phyloP scores from a whole-genome alignment of 2,113 vertebrate species.

The Chaetodon trifascialis region DNA sequence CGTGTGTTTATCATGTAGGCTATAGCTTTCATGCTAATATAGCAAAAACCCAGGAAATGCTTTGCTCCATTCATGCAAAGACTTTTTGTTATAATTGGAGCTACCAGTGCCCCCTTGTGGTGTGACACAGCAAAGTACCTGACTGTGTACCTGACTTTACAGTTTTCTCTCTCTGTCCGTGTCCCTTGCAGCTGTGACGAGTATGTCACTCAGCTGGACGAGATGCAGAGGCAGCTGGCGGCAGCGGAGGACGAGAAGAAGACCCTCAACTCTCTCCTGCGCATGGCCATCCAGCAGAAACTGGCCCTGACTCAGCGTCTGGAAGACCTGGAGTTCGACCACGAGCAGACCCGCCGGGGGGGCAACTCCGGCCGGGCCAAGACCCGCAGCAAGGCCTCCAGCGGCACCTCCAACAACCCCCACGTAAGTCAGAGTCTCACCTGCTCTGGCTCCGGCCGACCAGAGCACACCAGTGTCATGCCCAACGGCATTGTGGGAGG shows the following conservation, averaged over 20 bases:
- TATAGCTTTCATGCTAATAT: neutral
- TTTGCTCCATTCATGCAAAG: neutral
- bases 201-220: slow-evolving; percentile 96
- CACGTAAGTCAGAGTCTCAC: slow-evolving; percentile 93
- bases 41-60: neutral
- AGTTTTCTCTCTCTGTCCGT: neutral
- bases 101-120: slow-evolving; percentile 41
- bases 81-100: neutral
- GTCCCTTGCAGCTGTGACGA: slow-evolving; percentile 91
- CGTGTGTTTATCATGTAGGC: neutral
- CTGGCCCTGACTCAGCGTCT: slow-evolving; percentile 96
- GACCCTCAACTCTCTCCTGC: slow-evolving; percentile 95
- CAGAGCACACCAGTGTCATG: slow-evolving; percentile 76
- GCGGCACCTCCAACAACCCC: slow-evolving; percentile 80
- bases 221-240: slow-evolving; percentile 97
- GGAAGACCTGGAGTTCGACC: slow-evolving; percentile 95
- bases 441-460: slow-evolving; percentile 86
- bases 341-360: slow-evolving; percentile 92
- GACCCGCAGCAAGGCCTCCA: slow-evolving; percentile 67
- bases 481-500: slow-evolving; percentile 86
- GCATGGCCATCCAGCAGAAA: slow-evolving; percentile 99
- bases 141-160: neutral
- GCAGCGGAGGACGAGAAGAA: slow-evolving; percentile 99
- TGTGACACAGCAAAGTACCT: neutral
- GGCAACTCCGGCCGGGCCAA: slow-evolving; percentile 87